phyloP scores from a whole-genome alignment of 2,888 invertebrate genomes.

The Dioctria rufipes region DNA sequence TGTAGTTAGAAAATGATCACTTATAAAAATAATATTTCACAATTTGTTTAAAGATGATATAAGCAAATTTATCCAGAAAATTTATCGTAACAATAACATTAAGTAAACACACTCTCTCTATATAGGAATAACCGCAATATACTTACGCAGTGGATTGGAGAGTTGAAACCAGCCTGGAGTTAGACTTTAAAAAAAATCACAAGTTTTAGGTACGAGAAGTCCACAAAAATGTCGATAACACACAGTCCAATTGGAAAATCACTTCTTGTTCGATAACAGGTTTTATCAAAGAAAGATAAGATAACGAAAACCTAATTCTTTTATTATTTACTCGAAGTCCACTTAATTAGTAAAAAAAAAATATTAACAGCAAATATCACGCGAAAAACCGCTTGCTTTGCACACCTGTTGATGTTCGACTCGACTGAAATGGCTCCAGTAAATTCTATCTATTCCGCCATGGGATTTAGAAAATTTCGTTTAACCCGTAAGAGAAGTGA shows the following conservation, averaged over 20 bases:
- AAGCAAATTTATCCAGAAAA: too few species aligned
- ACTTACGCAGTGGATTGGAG: not conserved
- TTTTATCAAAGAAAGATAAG: not conserved
- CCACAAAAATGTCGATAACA: not conserved
- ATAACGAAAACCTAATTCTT: not conserved
- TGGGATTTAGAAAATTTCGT: not conserved
- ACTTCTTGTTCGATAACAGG: not conserved
- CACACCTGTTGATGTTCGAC: conserved; percentile 51
- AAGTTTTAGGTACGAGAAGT: not conserved
- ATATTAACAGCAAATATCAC: conserved; percentile 24
- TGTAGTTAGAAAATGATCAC: not conserved
- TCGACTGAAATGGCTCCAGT: conserved; percentile 39
- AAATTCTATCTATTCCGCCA: not conserved
- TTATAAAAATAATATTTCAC: too few species aligned
- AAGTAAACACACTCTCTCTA: too few species aligned
- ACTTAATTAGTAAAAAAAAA: not conserved
- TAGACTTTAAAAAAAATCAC: not conserved
- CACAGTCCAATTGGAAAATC: not conserved
- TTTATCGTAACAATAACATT: too few species aligned
- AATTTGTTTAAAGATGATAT: too few species aligned
- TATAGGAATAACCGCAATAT: not conserved
- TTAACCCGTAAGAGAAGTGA: too few species aligned
- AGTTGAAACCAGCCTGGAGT: not conserved
- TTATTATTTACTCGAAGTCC: not conserved
- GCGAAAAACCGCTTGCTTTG: conserved; percentile 25